Evolutionary conservation across 53 echinoderm and acorn worm genomes (phyloP).

Genomic region (Luidia sarsii): DNA sequence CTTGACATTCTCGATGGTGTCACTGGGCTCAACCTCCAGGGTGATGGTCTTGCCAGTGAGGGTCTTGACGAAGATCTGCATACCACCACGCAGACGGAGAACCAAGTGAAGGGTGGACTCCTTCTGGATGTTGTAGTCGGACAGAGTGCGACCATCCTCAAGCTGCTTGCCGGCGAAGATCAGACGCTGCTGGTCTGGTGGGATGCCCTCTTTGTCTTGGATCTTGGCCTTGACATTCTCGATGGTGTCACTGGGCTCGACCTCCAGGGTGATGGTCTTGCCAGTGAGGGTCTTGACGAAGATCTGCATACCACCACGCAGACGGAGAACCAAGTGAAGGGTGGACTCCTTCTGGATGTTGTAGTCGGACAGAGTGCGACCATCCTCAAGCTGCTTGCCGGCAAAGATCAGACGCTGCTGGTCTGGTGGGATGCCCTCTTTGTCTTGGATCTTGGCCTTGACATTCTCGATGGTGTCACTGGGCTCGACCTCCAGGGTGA

Average conservation of each 20-base stretch:
- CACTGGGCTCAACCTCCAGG: constrained; percentile 92
- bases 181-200: constrained; percentile 79
- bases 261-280: constrained; percentile 86
- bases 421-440: constrained; percentile 80
- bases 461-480: constrained; percentile 87
- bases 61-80: constrained; percentile 90
- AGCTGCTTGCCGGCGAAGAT: constrained; percentile 79
- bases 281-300: constrained; percentile 84
- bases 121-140: constrained; percentile 79
- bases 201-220: constrained; percentile 66
- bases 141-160: constrained; percentile 71
- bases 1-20: constrained; percentile 89
- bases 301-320: constrained; percentile 92
- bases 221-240: constrained; percentile 86
- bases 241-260: constrained; percentile 81
- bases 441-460: constrained; percentile 82
- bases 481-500: constrained; percentile 86
- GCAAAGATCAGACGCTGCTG: constrained; percentile 89
- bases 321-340: constrained; percentile 82
- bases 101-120: constrained; percentile 70
- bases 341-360: constrained; percentile 92
- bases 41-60: constrained; percentile 92
- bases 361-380: constrained; percentile 84
- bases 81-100: constrained; percentile 79
- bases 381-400: constrained; percentile 82